Percentiles rank a stretch among this genome's conserved stretches.
Evolutionary conservation across 2,888 invertebrate species (phyloP).

Genomic region (Tipula helvola): DNA sequence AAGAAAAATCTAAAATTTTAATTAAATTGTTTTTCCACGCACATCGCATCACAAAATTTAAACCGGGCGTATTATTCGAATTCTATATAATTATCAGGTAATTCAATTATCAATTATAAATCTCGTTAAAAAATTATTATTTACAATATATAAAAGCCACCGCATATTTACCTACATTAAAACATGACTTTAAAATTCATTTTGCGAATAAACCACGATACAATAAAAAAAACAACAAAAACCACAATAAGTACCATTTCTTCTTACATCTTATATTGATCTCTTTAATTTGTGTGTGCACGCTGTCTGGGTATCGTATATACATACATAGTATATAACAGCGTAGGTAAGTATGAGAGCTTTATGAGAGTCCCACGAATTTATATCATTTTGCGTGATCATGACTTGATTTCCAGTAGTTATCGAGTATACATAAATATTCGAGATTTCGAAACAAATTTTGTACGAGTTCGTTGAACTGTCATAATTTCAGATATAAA

Average conservation of each 20-base stretch:
- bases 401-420: background rate
- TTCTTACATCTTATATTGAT: background rate
- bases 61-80: background rate
- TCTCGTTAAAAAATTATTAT: background rate
- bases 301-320: background rate
- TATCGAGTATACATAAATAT: background rate
- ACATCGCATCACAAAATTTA: background rate
- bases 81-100: background rate
- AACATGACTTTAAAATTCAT: background rate
- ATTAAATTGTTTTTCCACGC: background rate
- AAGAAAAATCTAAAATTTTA: too few relatives aligned
- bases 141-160: background rate
- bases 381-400: background rate
- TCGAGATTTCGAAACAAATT: background rate
- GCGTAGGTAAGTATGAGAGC: background rate
- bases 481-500: background rate
- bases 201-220: background rate
- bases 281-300: background rate
- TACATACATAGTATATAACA: background rate
- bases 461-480: background rate
- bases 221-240: background rate
- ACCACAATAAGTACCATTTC: background rate
- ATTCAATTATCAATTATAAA: background rate
- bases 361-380: background rate
- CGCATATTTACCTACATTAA: background rate